Evolutionary conservation across 2,797 vertebrate species (phyloP).

Genomic region (Ceryle rudis): DNA sequence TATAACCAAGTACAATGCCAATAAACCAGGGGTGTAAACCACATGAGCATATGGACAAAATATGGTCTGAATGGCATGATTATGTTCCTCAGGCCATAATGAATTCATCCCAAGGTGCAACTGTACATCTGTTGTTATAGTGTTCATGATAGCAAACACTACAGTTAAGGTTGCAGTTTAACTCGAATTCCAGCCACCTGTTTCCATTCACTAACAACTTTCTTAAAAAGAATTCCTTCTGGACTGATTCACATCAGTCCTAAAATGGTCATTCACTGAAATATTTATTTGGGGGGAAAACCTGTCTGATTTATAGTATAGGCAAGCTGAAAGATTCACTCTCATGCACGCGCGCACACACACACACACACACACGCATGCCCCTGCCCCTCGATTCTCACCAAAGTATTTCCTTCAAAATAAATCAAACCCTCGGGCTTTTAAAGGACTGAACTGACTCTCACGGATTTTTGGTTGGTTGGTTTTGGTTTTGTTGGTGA

Average conservation of each 20-base stretch:
- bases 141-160: constrained; percentile 53
- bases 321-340: not conserved
- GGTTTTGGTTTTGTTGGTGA: not conserved
- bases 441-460: not conserved
- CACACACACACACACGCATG: too few species aligned
- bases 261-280: not conserved
- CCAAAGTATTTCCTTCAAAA: not conserved
- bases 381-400: not conserved
- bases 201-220: constrained; percentile 57
- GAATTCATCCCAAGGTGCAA: constrained; percentile 77
- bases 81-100: constrained; percentile 72
- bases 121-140: constrained; percentile 72
- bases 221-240: constrained; percentile 62
- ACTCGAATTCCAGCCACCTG: constrained; percentile 57
- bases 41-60: constrained; percentile 76
- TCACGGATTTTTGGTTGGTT: not conserved
- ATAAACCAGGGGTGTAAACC: constrained; percentile 72
- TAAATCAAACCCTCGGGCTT: not conserved
- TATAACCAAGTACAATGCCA: constrained; percentile 64
- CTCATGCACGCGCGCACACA: too few species aligned
- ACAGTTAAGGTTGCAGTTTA: constrained; percentile 63
- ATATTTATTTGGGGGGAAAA: not conserved
- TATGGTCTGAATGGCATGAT: constrained; percentile 75
- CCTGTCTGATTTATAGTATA: not conserved
- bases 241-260: not conserved